Evolutionary conservation across 2,113 vertebrate species (phyloP).

Genomic region (Craseonycteris thonglongyai): DNA sequence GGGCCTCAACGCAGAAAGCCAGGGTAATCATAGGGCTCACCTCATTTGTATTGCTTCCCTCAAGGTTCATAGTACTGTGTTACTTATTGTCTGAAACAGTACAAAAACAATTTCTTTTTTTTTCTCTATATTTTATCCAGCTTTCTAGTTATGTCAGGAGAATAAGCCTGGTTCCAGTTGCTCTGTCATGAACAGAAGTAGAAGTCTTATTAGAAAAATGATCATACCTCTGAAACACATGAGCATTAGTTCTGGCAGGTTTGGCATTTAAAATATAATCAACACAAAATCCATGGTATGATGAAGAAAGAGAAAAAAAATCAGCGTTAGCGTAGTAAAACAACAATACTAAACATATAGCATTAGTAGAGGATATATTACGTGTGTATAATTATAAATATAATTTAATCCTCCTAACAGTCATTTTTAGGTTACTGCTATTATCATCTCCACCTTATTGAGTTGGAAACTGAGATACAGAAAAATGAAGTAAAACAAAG

Average conservation of each 20-base stretch:
- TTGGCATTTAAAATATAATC: not conserved
- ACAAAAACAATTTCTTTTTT: not conserved
- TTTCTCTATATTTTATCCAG: not conserved
- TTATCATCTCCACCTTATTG: not conserved
- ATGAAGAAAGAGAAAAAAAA: not conserved
- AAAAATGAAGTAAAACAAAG: conserved; percentile 12
- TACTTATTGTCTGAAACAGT: not conserved
- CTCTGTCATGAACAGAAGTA: not conserved
- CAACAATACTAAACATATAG: not conserved
- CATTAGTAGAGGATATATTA: not conserved
- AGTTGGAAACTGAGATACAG: not conserved
- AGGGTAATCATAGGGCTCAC: not conserved
- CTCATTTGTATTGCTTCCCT: not conserved
- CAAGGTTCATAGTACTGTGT: not conserved
- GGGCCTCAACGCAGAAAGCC: not conserved
- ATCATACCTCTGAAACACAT: not conserved
- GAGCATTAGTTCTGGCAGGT: not conserved
- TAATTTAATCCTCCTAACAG: not conserved
- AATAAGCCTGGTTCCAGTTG: not conserved
- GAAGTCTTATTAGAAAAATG: conserved; percentile 26
- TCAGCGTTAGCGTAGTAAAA: not conserved
- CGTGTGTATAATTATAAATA: not conserved
- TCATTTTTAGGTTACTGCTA: not conserved
- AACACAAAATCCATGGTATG: not conserved
- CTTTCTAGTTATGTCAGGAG: not conserved